phyloP scores from a whole-genome alignment of 2,888 invertebrate genomes.

The Notocelia uddmanniana region DNA sequence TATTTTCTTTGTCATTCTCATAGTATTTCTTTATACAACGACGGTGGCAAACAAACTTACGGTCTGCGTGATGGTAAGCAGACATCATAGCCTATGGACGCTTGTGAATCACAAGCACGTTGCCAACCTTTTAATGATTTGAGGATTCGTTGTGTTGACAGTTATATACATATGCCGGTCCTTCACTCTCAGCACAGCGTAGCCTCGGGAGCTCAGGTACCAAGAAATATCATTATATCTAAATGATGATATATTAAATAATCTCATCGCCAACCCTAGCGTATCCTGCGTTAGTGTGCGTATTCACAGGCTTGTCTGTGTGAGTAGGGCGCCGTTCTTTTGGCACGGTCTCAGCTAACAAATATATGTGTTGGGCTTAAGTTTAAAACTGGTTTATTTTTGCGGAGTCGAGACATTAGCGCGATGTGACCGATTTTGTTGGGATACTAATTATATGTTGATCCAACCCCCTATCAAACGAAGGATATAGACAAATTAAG shows the following conservation, averaged over 20 bases:
- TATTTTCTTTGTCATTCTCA: too few species aligned
- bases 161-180: too few species aligned
- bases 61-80: too few species aligned
- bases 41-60: too few species aligned
- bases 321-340: constrained; percentile 35
- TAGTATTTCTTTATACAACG: too few species aligned
- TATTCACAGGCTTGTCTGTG: constrained; percentile 15
- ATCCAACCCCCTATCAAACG: background rate
- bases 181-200: too few species aligned
- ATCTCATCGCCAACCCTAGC: constrained; percentile 24
- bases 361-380: constrained; percentile 40
- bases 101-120: too few species aligned
- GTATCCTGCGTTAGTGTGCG: background rate
- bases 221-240: too few species aligned
- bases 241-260: background rate
- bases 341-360: constrained; percentile 42
- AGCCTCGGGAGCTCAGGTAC: too few species aligned
- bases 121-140: too few species aligned
- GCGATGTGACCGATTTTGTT: constrained; percentile 62
- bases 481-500: background rate
- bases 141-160: too few species aligned
- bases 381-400: constrained; percentile 51
- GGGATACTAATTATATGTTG: background rate
- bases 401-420: constrained; percentile 52
- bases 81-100: too few species aligned